These are phyloP conservation scores for Eleginops maclovinus DNA, from an alignment of 2,113 vertebrate genomes.

Conservation along the genomic window DNA sequence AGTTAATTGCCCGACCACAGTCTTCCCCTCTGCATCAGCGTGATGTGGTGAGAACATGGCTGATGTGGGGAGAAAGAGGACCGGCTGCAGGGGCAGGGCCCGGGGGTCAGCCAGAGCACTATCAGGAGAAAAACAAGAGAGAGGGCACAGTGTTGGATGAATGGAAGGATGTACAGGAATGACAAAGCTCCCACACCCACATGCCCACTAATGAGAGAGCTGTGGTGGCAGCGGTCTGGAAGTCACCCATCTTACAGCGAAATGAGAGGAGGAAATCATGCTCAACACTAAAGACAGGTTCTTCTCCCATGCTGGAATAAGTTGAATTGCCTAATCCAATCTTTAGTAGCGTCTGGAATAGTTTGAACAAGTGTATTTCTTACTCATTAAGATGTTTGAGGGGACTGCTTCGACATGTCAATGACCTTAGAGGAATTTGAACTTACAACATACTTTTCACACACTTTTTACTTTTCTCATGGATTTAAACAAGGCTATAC, in stretches of 20 bases:
- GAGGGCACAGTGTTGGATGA: slow-evolving; percentile 37
- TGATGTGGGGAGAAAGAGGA: slow-evolving; percentile 51
- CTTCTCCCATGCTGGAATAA: slow-evolving; percentile 60
- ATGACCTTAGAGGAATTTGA: slow-evolving; percentile 56
- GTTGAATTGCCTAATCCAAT: slow-evolving; percentile 68
- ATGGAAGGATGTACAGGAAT: slow-evolving; percentile 47
- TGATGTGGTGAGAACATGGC: slow-evolving; percentile 75
- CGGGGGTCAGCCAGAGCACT: slow-evolving; percentile 70
- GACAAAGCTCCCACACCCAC: slow-evolving; percentile 59
- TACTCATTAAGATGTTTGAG: slow-evolving; percentile 51
- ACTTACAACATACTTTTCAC: slow-evolving; percentile 34
- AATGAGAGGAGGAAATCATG: slow-evolving; percentile 68
- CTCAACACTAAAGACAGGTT: slow-evolving; percentile 65
- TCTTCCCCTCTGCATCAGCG: slow-evolving; percentile 78
- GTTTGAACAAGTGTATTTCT: slow-evolving; percentile 69
- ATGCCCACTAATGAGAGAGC: slow-evolving; percentile 66
- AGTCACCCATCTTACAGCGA: slow-evolving; percentile 61
- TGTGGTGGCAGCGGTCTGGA: slow-evolving; percentile 67
- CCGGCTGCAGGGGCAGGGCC: slow-evolving; percentile 55
- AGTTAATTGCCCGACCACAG: slow-evolving; percentile 84
- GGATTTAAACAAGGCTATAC: slow-evolving; percentile 20
- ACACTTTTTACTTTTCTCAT: slow-evolving; percentile 24
- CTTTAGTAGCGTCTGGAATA: slow-evolving; percentile 73
- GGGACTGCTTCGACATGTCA: slow-evolving; percentile 51
- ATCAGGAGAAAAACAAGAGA: slow-evolving; percentile 64